Percentiles rank a stretch among this genome's conserved stretches.
Evolutionary conservation across 1,140 invertebrate genomes (phyloP).

Genomic region (Ericerus pela): DNA sequence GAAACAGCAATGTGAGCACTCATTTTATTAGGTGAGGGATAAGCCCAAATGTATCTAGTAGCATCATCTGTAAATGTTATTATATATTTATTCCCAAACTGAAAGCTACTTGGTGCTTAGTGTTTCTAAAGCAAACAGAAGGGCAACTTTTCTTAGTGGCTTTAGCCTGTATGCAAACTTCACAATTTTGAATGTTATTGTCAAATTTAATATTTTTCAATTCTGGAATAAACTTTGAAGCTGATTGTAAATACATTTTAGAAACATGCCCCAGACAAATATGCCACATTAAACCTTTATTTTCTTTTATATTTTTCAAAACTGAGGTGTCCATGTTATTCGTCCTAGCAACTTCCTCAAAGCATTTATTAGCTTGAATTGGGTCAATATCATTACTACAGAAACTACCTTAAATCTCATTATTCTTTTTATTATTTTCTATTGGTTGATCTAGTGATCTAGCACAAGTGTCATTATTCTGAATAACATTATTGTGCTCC

Average conservation of each 20-base stretch:
- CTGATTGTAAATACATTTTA: neutral
- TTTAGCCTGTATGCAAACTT: neutral
- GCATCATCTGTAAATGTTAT: neutral
- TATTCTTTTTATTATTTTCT: too few relatives aligned
- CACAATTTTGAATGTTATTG: neutral
- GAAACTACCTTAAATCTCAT: too few relatives aligned
- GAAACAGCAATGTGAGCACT: neutral
- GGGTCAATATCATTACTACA: too few relatives aligned
- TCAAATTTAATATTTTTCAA: neutral
- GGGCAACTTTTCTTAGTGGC: neutral
- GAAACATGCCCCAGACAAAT: neutral
- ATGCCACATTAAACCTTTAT: neutral
- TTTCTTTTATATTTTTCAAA: too few relatives aligned
- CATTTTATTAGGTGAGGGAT: neutral
- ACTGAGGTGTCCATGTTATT: too few relatives aligned
- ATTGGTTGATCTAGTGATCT: too few relatives aligned
- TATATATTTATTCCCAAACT: neutral
- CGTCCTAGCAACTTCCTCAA: too few relatives aligned
- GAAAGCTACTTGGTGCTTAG: neutral
- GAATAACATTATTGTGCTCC: too few relatives aligned
- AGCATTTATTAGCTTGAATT: too few relatives aligned
- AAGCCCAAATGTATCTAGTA: neutral
- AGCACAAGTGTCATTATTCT: too few relatives aligned
- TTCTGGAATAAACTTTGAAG: neutral
- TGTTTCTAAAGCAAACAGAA: neutral